These are phyloP conservation scores for Zonotrichia leucophrys DNA, from an alignment of 2,113 vertebrate genomes.

Conservation along the genomic window DNA sequence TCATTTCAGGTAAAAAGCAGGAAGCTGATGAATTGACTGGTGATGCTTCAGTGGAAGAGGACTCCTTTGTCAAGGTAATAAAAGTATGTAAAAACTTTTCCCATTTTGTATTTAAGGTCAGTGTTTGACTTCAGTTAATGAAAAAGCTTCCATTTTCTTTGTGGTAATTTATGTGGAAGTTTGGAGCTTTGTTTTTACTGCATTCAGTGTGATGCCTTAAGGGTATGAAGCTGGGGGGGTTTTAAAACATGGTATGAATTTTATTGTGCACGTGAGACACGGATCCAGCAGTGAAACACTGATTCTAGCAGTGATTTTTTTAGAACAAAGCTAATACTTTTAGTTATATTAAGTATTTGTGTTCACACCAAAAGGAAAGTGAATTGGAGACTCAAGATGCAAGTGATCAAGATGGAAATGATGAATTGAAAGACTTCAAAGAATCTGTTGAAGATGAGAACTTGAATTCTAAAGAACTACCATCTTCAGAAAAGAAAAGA, in stretches of 20 bases:
- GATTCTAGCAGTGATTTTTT: background rate
- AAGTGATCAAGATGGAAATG: conserved; percentile 80
- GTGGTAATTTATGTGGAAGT: background rate
- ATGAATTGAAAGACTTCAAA: conserved; percentile 79
- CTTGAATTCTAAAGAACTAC: conserved; percentile 69
- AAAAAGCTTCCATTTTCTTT: background rate
- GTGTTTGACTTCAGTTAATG: background rate
- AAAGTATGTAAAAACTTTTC: conserved; percentile 2
- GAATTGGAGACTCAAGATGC: conserved; percentile 80
- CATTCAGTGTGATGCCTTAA: background rate
- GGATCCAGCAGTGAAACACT: background rate
- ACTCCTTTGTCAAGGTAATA: conserved; percentile 86
- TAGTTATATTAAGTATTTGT: conserved; percentile 51
- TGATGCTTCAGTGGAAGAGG: conserved; percentile 86
- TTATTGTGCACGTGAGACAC: background rate
- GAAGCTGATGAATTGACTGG: conserved; percentile 85
- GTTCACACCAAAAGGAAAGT: conserved; percentile 78
- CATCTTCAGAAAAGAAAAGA: conserved; percentile 68
- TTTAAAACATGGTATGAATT: background rate
- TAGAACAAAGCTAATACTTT: background rate
- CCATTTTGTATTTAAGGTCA: background rate
- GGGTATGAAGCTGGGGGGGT: background rate
- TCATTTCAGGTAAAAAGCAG: conserved; percentile 83
- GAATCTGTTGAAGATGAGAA: conserved; percentile 76
- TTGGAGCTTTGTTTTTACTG: background rate